Evolutionary conservation across 2,113 vertebrate genomes (phyloP).

Genomic region (Notiomystis cincta): DNA sequence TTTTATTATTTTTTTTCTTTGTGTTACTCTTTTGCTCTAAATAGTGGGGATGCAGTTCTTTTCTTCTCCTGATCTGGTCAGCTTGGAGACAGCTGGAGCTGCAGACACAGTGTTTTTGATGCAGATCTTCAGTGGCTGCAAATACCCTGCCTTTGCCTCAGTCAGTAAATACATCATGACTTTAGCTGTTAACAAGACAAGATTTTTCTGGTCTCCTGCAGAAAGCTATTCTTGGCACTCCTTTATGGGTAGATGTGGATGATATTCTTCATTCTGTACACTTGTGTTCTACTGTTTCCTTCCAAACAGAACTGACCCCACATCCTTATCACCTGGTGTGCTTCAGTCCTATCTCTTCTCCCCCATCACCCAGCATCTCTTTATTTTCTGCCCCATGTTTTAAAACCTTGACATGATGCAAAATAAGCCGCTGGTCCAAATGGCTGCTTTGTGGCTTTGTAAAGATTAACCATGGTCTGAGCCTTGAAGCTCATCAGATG

Average conservation of each 20-base stretch:
- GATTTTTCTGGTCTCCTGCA: not conserved
- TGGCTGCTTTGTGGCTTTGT: not conserved
- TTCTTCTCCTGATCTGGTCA: not conserved
- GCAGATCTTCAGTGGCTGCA: not conserved
- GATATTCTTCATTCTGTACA: not conserved
- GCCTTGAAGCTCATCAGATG: not conserved
- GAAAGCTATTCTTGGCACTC: not conserved
- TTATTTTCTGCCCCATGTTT: not conserved
- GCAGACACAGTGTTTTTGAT: not conserved
- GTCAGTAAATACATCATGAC: not conserved
- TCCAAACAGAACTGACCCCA: not conserved
- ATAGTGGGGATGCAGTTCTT: not conserved
- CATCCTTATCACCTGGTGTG: accelerated
- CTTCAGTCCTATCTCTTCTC: not conserved
- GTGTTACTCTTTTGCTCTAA: not conserved
- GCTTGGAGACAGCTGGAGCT: not conserved
- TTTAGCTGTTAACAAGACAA: not conserved
- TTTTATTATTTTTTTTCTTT: not conserved
- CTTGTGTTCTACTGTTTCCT: not conserved
- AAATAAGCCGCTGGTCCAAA: not conserved
- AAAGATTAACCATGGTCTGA: not conserved
- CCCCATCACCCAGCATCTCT: not conserved
- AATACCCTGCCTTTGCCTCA: not conserved
- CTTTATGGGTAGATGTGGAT: not conserved
- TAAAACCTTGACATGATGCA: not conserved